phyloP scores from a whole-genome alignment of 2,888 invertebrate species.

The Hirtodrosophila alboralis region DNA sequence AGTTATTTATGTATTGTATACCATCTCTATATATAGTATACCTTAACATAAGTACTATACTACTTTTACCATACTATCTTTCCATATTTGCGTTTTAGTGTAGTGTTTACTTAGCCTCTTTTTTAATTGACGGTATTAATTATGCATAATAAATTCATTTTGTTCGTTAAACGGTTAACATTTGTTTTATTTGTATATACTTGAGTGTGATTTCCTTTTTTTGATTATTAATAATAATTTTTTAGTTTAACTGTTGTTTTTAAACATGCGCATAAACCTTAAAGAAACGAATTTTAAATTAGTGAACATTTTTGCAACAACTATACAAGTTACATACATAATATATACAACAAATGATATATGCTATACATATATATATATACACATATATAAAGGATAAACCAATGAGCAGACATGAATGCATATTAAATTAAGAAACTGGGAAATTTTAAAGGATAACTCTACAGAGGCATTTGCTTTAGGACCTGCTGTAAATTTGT shows the following conservation, averaged over 20 bases:
- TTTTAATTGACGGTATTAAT: conserved; percentile 79
- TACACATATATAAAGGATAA: conserved; percentile 25
- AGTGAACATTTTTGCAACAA: conserved; percentile 81
- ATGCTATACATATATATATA: conserved; percentile 45
- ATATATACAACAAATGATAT: conserved; percentile 42
- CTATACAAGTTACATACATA: conserved; percentile 47
- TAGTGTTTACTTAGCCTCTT: conserved; percentile 69
- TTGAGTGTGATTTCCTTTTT: conserved; percentile 5
- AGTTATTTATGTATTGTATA: conserved; percentile 49
- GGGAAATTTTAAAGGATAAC: conserved; percentile 11
- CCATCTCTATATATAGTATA: conserved; percentile 15
- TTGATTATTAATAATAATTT: not conserved
- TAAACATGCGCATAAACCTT: conserved; percentile 63
- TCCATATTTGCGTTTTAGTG: conserved; percentile 61
- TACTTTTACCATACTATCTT: conserved; percentile 20
- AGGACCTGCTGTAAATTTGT: conserved; percentile 63
- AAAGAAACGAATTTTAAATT: conserved; percentile 84
- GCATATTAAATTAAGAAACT: conserved; percentile 21
- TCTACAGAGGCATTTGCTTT: conserved; percentile 11
- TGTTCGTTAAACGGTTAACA: conserved; percentile 68
- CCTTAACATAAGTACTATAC: conserved; percentile 37
- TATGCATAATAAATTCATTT: conserved; percentile 75
- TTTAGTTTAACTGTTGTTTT: conserved; percentile 14
- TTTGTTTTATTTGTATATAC: conserved; percentile 53
- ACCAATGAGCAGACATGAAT: conserved; percentile 6